These are phyloP conservation scores for Vanessa atalanta DNA, from an alignment of 1,140 invertebrate species.

Conservation along the genomic window DNA sequence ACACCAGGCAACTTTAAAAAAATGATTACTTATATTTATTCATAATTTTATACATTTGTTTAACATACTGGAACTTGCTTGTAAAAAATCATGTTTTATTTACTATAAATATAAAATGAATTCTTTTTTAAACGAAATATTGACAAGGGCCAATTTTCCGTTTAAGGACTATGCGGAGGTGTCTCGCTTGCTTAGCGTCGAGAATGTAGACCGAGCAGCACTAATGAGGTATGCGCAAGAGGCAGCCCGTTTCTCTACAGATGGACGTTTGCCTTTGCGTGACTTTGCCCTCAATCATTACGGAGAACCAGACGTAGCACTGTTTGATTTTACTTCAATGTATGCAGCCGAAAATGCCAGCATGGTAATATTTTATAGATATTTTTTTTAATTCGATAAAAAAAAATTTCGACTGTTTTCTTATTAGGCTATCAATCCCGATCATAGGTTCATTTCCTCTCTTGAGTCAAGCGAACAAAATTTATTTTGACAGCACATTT, in stretches of 20 bases:
- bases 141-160: background rate
- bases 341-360: constrained; percentile 96
- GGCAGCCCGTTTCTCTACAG: constrained; percentile 97
- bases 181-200: constrained; percentile 89
- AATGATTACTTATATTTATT: too few species aligned
- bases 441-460: too few species aligned
- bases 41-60: too few species aligned
- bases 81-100: background rate
- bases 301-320: constrained; percentile 98
- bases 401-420: too few species aligned
- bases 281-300: constrained; percentile 99
- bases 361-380: constrained; percentile 56
- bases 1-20: too few species aligned
- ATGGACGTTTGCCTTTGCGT: constrained; percentile 92
- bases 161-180: constrained; percentile 94
- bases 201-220: constrained; percentile 95
- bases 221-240: constrained; percentile 96
- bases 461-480: too few species aligned
- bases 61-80: background rate
- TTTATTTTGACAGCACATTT: too few species aligned
- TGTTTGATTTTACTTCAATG: constrained; percentile 99
- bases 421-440: too few species aligned
- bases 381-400: too few species aligned
- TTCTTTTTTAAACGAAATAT: background rate
- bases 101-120: background rate